Evolutionary conservation across 2,113 vertebrate species (phyloP).

Genomic region (Cheilinus undulatus): DNA sequence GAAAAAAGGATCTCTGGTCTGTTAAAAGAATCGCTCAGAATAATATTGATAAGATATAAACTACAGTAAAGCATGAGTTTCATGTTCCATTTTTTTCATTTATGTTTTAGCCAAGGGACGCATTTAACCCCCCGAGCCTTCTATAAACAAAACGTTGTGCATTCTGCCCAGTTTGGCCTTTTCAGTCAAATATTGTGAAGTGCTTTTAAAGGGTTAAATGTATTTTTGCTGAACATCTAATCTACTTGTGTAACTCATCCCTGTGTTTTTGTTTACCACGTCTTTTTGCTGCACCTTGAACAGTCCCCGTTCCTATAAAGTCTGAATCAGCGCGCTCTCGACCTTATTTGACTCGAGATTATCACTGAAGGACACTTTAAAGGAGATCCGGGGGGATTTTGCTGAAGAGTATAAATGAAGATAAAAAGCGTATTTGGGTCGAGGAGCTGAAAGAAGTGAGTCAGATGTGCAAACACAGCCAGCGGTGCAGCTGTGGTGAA

Average conservation of each 20-base stretch:
- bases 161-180: neutral
- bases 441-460: constrained; percentile 24
- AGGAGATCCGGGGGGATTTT: constrained; percentile 43
- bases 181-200: neutral
- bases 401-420: constrained; percentile 35
- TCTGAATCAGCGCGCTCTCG: neutral
- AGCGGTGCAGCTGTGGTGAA: constrained; percentile 9
- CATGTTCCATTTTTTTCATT: too few relatives aligned
- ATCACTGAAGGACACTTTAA: constrained; percentile 34
- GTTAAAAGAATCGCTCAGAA: too few relatives aligned
- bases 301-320: neutral
- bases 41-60: too few relatives aligned
- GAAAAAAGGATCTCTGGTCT: too few relatives aligned
- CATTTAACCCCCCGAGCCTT: too few relatives aligned
- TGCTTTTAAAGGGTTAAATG: neutral
- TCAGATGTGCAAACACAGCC: constrained; percentile 28
- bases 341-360: constrained; percentile 47
- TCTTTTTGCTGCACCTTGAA: neutral
- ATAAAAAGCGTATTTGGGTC: constrained; percentile 50
- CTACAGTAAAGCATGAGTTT: too few relatives aligned
- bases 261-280: neutral
- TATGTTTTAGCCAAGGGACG: too few relatives aligned
- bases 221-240: neutral
- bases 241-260: neutral
- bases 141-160: too few relatives aligned